Conservation (phyloP, 2,113 vertebrate genomes). For the Notarius lentiginosus region DNA sequence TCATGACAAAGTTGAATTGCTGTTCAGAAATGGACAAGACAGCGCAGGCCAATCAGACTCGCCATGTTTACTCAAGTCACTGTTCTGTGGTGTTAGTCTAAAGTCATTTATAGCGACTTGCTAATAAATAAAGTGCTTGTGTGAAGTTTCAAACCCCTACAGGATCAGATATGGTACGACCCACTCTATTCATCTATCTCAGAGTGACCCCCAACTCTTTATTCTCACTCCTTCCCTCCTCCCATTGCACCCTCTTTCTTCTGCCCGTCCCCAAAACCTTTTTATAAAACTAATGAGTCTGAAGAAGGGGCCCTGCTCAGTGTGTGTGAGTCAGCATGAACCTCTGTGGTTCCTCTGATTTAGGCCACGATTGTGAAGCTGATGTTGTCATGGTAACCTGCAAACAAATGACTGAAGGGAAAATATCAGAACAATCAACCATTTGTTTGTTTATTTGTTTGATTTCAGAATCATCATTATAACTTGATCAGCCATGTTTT, state of each 20-base stretch:
- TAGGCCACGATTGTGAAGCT: slow-evolving; percentile 15
- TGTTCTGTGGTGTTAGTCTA: background rate
- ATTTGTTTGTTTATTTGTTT: background rate
- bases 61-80: background rate
- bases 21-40: background rate
- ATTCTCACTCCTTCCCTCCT: slow-evolving; percentile 49
- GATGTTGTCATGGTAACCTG: slow-evolving; percentile 39
- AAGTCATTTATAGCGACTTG: background rate
- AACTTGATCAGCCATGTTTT: background rate
- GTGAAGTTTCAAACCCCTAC: slow-evolving; percentile 61
- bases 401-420: background rate
- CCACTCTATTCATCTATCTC: slow-evolving; percentile 75
- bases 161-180: slow-evolving; percentile 67
- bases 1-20: background rate
- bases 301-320: slow-evolving; percentile 67
- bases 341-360: slow-evolving; percentile 8
- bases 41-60: background rate
- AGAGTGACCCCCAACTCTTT: slow-evolving; percentile 66
- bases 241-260: slow-evolving; percentile 63
- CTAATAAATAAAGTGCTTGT: background rate
- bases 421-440: background rate
- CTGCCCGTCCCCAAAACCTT: slow-evolving; percentile 70
- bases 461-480: background rate
- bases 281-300: slow-evolving; percentile 81
- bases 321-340: slow-evolving; percentile 14